Conservation (phyloP, 1,140 invertebrate genomes). For the Tenebrio molitor region DNA sequence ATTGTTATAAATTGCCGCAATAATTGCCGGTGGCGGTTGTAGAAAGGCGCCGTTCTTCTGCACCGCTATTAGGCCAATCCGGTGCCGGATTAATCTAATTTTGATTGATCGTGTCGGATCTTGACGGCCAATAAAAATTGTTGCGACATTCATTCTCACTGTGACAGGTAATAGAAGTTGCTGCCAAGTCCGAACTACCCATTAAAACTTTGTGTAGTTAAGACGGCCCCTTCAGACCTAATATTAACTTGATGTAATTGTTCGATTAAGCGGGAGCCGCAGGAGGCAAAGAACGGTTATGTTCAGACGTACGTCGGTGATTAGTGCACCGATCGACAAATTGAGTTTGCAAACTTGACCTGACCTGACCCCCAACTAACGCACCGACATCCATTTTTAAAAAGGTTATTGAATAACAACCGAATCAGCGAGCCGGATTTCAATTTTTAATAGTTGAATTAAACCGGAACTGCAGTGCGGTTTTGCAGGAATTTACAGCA, state of each 20-base stretch:
- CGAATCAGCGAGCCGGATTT: too few relatives aligned
- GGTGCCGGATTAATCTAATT: conserved; percentile 1
- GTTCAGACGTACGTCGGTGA: too few relatives aligned
- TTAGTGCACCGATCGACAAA: too few relatives aligned
- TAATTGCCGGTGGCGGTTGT: conserved; percentile 43
- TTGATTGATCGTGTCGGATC: conserved; percentile 23
- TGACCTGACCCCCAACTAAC: too few relatives aligned
- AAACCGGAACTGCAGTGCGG: too few relatives aligned
- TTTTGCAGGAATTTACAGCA: too few relatives aligned
- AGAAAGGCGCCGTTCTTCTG: conserved; percentile 9
- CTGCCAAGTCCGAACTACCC: conserved; percentile 13
- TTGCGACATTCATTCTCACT: conserved; percentile 21
- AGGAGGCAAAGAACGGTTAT: too few relatives aligned
- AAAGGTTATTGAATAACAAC: too few relatives aligned
- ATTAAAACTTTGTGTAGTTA: conserved; percentile 17
- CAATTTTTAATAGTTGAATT: too few relatives aligned
- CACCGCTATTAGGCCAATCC: background rate
- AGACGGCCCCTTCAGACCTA: background rate
- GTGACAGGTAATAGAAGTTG: conserved; percentile 29
- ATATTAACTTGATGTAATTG: conserved; percentile 9
- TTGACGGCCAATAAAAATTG: conserved; percentile 23
- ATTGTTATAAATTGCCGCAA: conserved; percentile 56
- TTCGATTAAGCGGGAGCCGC: too few relatives aligned
- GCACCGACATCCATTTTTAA: too few relatives aligned
- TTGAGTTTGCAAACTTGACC: too few relatives aligned